Evolutionary conservation across 2,797 vertebrate genomes (phyloP).

Genomic region (Lacerta bilineata): DNA sequence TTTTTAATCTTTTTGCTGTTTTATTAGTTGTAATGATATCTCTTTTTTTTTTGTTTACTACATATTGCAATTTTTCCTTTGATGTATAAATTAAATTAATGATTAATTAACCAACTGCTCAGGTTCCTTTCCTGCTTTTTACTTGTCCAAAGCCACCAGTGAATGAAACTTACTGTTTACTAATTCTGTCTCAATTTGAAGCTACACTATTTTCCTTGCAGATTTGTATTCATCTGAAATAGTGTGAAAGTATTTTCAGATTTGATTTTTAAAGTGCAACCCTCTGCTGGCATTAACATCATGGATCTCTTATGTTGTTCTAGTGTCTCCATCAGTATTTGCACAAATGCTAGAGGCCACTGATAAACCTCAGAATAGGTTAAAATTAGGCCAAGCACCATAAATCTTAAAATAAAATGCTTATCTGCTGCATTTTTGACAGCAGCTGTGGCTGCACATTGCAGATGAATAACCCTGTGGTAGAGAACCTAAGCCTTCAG

Average conservation of each 20-base stretch:
- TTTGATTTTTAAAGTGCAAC: background rate
- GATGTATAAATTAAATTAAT: too few species aligned
- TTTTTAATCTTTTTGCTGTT: too few species aligned
- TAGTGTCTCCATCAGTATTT: slow-evolving; percentile 13
- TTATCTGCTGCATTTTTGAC: slow-evolving; percentile 42
- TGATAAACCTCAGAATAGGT: slow-evolving; percentile 38
- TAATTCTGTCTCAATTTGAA: background rate
- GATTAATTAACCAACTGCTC: too few species aligned
- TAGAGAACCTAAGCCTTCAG: background rate
- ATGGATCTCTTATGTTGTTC: slow-evolving; percentile 2
- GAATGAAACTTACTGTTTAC: background rate
- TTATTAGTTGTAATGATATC: too few species aligned
- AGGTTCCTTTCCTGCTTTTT: background rate
- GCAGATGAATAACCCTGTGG: slow-evolving; percentile 29
- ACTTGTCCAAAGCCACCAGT: background rate
- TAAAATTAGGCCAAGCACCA: slow-evolving; percentile 34
- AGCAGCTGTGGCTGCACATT: slow-evolving; percentile 15
- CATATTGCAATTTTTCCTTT: too few species aligned
- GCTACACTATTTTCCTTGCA: background rate
- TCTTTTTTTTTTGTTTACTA: too few species aligned
- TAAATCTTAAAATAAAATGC: slow-evolving; percentile 32
- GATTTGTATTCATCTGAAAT: background rate
- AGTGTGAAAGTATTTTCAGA: background rate
- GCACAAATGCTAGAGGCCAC: slow-evolving; percentile 13
- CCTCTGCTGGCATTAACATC: background rate